phyloP scores from a whole-genome alignment of 2,797 vertebrate genomes.

The Aratinga solstitialis region DNA sequence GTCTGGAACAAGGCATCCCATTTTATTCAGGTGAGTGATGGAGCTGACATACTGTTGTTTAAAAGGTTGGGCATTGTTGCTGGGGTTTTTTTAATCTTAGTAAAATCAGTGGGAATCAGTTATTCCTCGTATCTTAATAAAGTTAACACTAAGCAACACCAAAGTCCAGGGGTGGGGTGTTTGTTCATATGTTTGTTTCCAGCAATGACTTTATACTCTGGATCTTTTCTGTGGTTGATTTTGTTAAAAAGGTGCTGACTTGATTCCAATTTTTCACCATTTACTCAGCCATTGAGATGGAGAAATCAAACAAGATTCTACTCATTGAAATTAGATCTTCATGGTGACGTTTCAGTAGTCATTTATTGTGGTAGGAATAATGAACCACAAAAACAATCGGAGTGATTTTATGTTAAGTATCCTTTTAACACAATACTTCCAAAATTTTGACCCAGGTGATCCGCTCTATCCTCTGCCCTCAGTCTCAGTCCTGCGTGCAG shows the following conservation, averaged over 20 bases:
- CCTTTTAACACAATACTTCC: background rate
- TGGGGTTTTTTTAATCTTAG: background rate
- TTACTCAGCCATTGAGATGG: background rate
- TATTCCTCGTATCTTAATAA: background rate
- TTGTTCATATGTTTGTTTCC: background rate
- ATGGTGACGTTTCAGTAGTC: background rate
- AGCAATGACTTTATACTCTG: background rate
- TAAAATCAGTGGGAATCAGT: background rate
- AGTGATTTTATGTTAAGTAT: background rate
- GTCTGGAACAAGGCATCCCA: background rate
- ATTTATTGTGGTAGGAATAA: background rate
- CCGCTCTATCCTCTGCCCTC: background rate
- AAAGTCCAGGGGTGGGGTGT: fast-evolving
- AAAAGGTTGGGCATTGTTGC: background rate
- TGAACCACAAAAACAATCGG: background rate
- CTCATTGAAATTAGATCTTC: background rate
- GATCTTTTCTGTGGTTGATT: background rate
- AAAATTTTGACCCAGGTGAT: background rate
- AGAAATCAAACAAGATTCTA: background rate
- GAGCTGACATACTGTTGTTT: background rate
- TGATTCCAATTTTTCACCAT: background rate
- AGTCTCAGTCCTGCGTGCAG: background rate
- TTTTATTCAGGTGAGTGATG: background rate
- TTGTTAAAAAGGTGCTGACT: background rate
- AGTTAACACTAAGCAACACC: background rate